Conservation (phyloP, 2,797 vertebrate genomes). For the Neosilurus hyrtlii region DNA sequence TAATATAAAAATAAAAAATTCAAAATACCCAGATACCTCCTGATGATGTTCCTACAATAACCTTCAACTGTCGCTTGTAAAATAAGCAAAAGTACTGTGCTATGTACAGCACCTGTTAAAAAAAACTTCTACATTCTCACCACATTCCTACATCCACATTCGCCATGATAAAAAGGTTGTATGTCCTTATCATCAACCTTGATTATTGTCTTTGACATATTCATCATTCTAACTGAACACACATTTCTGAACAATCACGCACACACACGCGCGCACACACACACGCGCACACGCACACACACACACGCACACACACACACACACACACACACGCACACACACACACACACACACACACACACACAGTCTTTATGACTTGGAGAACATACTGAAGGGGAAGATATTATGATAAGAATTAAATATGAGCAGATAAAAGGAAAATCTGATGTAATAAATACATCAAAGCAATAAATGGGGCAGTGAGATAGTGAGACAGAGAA, state of each 20-base stretch:
- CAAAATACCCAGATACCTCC: not conserved
- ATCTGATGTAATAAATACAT: slow-evolving; percentile 51
- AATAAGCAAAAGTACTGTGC: not conserved
- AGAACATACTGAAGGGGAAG: slow-evolving; percentile 40
- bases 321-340: too few species aligned
- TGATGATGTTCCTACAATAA: not conserved
- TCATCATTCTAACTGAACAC: slow-evolving; percentile 9
- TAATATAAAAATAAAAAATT: not conserved
- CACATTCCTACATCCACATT: not conserved
- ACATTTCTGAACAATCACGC: not conserved
- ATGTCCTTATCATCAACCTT: slow-evolving; percentile 18
- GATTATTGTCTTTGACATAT: slow-evolving; percentile 31
- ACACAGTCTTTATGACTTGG: slow-evolving; percentile 32
- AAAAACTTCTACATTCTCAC: not conserved
- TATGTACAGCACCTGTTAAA: not conserved
- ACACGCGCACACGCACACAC: not conserved
- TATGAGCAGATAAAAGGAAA: slow-evolving; percentile 47
- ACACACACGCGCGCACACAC: not conserved
- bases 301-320: not conserved
- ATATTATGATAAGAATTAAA: slow-evolving; percentile 56
- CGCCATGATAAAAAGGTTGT: slow-evolving; percentile 2
- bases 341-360: too few species aligned
- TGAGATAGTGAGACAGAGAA: slow-evolving; percentile 6
- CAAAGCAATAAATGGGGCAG: slow-evolving; percentile 50
- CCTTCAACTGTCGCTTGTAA: not conserved